phyloP scores from a whole-genome alignment of 2,797 vertebrate genomes.

The Enoplosus armatus region DNA sequence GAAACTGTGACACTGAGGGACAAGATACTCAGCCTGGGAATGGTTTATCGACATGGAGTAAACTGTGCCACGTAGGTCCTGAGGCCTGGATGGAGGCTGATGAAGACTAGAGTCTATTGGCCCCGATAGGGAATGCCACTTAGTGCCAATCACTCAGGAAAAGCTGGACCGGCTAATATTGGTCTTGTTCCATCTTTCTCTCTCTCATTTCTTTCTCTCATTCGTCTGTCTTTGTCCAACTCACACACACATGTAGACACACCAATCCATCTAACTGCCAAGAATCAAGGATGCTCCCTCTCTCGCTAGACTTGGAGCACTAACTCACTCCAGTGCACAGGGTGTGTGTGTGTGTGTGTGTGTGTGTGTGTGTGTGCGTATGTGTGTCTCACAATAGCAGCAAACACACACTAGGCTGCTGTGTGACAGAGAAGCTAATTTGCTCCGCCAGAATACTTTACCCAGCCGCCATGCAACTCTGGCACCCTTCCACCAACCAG shows the following conservation, averaged over 20 bases:
- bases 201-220: background rate
- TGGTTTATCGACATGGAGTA: slow-evolving; percentile 22
- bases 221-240: slow-evolving; percentile 41
- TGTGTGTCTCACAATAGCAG: slow-evolving; percentile 22
- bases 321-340: background rate
- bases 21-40: slow-evolving; percentile 3
- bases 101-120: slow-evolving; percentile 22
- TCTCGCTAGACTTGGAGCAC: slow-evolving; percentile 8
- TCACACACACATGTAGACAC: slow-evolving; percentile 21
- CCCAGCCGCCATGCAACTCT: slow-evolving; percentile 49
- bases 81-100: slow-evolving; percentile 33
- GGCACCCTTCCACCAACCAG: slow-evolving; percentile 61
- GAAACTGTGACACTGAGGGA: slow-evolving; percentile 25
- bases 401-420: slow-evolving; percentile 33
- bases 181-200: slow-evolving; percentile 13
- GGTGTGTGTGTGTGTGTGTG: slow-evolving; percentile 5
- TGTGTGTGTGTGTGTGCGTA: slow-evolving; percentile 15
- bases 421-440: slow-evolving; percentile 61
- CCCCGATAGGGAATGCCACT: slow-evolving; percentile 29
- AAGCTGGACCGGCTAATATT: background rate
- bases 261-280: slow-evolving; percentile 24
- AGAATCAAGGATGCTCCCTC: slow-evolving; percentile 22
- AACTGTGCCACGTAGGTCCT: slow-evolving; percentile 20
- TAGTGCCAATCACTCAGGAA: slow-evolving; percentile 48
- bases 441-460: slow-evolving; percentile 49